phyloP scores from a whole-genome alignment of 2,797 vertebrate genomes.

The Peromyscus aztecus region DNA sequence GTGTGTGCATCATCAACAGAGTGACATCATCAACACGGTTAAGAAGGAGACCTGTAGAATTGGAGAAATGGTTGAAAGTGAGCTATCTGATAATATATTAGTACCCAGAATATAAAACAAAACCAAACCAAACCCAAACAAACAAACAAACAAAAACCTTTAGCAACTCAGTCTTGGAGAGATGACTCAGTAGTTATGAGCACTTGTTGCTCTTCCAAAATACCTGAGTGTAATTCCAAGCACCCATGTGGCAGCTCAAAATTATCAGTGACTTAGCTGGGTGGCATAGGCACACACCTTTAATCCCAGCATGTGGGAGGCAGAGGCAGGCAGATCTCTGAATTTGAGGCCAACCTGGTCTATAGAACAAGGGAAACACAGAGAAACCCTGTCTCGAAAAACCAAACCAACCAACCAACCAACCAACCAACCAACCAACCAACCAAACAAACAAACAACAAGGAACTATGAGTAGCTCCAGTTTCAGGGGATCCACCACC shows the following conservation, averaged over 20 bases:
- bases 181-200: not conserved
- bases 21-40: not conserved
- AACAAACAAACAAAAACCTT: not conserved
- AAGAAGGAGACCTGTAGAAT: not conserved
- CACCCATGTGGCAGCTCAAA: not conserved
- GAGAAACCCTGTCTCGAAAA: not conserved
- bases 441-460: not conserved
- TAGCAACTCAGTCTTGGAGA: not conserved
- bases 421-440: not conserved
- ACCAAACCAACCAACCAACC: not conserved
- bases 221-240: not conserved
- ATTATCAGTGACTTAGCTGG: not conserved
- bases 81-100: not conserved
- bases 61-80: not conserved
- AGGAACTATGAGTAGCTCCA: not conserved
- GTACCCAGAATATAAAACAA: not conserved
- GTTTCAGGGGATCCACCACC: not conserved
- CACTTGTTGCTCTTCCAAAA: not conserved
- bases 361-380: not conserved
- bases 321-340: not conserved
- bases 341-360: not conserved
- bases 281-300: not conserved
- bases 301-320: not conserved
- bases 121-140: not conserved
- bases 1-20: not conserved